Percentiles rank a stretch among this genome's conserved stretches.
phyloP scores from a whole-genome alignment of 2,888 invertebrate genomes.

The Nemapogon koenigi region DNA sequence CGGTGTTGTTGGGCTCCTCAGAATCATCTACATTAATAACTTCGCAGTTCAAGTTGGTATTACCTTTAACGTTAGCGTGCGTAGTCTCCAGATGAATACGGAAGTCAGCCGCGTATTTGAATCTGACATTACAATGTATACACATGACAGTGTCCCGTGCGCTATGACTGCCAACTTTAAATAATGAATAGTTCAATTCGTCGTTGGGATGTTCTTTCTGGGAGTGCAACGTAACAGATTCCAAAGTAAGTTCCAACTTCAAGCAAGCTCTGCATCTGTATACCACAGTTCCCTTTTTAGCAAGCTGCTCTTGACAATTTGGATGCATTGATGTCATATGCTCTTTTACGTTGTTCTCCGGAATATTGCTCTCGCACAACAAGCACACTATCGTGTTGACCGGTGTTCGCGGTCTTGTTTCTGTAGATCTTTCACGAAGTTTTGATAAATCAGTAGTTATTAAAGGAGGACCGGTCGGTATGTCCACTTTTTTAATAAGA shows the following conservation, averaged over 20 bases:
- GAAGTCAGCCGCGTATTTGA: slow-evolving; percentile 24
- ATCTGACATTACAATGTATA: slow-evolving; percentile 28
- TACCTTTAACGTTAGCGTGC: too few species aligned
- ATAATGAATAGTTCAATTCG: slow-evolving; percentile 27
- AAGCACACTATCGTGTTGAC: slow-evolving; percentile 28
- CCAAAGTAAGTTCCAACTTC: slow-evolving; percentile 29
- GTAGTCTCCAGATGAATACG: slow-evolving; percentile 27
- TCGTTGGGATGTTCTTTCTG: slow-evolving; percentile 22
- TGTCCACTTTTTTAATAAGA: slow-evolving; percentile 16
- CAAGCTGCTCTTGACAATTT: slow-evolving; percentile 25
- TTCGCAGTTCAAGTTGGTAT: background rate
- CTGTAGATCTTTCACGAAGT: slow-evolving; percentile 9
- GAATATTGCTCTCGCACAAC: slow-evolving; percentile 30
- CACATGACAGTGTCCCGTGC: slow-evolving; percentile 23
- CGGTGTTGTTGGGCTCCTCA: background rate
- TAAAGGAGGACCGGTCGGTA: slow-evolving; percentile 22
- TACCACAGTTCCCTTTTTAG: slow-evolving; percentile 36
- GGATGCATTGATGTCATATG: slow-evolving; percentile 27
- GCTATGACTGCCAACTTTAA: slow-evolving; percentile 23
- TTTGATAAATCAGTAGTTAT: slow-evolving; percentile 13
- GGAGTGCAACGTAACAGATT: slow-evolving; percentile 38
- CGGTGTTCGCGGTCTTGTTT: slow-evolving; percentile 1
- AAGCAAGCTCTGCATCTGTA: slow-evolving; percentile 51
- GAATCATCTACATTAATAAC: background rate
- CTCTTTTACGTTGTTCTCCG: slow-evolving; percentile 17